Evolutionary conservation across 2,888 invertebrate genomes (phyloP).

Genomic region (Pristionchus arcanus): DNA sequence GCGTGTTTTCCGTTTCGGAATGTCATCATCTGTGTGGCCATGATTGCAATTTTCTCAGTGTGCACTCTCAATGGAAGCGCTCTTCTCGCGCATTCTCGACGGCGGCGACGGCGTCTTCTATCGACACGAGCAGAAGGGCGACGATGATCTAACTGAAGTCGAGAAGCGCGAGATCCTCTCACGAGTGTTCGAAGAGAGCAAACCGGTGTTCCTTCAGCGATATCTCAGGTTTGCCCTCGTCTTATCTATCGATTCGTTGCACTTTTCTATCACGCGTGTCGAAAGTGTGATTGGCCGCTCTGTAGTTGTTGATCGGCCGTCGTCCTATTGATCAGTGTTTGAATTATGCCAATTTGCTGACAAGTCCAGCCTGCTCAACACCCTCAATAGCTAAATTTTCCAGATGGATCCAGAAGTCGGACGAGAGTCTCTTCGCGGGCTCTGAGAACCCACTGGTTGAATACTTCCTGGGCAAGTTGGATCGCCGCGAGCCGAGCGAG

Average conservation of each 20-base stretch:
- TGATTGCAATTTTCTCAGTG: background rate
- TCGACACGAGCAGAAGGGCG: conserved; percentile 68
- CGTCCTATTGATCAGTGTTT: background rate
- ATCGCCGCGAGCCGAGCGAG: background rate
- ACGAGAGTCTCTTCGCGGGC: conserved; percentile 13
- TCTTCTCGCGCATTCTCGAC: conserved; percentile 62
- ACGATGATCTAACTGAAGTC: conserved; percentile 66
- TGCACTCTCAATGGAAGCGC: conserved; percentile 57
- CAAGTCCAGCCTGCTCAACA: background rate
- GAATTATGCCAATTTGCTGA: background rate
- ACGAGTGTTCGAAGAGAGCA: conserved; percentile 9
- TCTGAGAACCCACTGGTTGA: background rate
- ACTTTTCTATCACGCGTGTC: conserved; percentile 5
- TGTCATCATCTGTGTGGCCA: background rate
- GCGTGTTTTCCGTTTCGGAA: background rate
- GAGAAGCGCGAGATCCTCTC: conserved; percentile 48
- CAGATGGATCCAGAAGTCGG: conserved; percentile 38
- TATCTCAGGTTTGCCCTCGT: conserved; percentile 28
- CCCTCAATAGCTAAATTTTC: background rate
- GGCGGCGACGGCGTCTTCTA: conserved; percentile 67
- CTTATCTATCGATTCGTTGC: conserved; percentile 9
- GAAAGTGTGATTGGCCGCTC: background rate
- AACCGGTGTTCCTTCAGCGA: conserved; percentile 33
- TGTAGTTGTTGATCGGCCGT: background rate
- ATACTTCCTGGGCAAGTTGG: background rate